phyloP scores from a whole-genome alignment of 2,888 invertebrate genomes.

The Diabrotica balteata region DNA sequence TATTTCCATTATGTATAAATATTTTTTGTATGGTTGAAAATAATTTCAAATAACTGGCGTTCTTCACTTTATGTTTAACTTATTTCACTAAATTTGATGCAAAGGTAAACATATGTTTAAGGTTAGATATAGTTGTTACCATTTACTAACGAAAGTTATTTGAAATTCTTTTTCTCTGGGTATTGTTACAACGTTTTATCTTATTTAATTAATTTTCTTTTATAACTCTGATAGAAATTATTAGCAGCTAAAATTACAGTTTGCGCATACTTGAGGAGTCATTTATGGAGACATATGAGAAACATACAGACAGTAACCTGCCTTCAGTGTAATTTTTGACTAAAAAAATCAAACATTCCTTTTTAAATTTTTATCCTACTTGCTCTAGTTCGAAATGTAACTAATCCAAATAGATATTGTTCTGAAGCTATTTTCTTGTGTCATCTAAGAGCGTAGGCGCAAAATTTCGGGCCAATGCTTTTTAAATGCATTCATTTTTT shows the following conservation, averaged over 20 bases:
- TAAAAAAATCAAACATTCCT: no score
- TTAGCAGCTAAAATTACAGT: slow-evolving; percentile 32
- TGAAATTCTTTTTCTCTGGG: slow-evolving; percentile 44
- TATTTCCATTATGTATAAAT: slow-evolving; percentile 28
- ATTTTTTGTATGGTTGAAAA: slow-evolving; percentile 14
- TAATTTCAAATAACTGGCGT: slow-evolving; percentile 40
- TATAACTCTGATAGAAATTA: slow-evolving; percentile 38
- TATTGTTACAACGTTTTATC: slow-evolving; percentile 45
- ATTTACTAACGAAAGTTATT: slow-evolving; percentile 42
- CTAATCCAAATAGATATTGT: no score
- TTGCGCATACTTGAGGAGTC: background rate
- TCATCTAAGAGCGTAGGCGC: no score
- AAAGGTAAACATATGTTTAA: slow-evolving; percentile 2
- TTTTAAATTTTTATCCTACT: no score
- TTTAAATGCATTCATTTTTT: no score
- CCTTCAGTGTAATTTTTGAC: no score
- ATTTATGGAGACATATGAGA: background rate
- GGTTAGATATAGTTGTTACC: slow-evolving; percentile 34
- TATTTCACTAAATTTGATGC: slow-evolving; percentile 3
- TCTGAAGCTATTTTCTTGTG: no score
- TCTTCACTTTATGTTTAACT: slow-evolving; percentile 20
- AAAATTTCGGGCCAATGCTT: no score
- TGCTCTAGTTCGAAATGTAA: no score
- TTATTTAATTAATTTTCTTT: slow-evolving; percentile 8
- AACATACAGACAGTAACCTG: no score